Conservation (phyloP, 2,113 vertebrate species). For the Craseonycteris thonglongyai region DNA sequence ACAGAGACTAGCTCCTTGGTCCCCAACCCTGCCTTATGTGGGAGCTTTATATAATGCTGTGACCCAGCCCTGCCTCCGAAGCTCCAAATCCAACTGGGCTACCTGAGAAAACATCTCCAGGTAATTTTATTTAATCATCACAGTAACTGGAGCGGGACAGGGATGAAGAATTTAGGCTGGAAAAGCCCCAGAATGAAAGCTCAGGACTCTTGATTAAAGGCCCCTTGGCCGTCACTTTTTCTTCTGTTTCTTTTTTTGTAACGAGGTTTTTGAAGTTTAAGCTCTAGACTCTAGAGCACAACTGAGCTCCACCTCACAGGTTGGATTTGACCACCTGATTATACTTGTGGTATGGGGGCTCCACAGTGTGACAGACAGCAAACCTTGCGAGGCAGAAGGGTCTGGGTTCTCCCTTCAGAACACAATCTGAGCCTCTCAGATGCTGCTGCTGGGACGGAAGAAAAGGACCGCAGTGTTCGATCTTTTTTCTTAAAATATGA, state of each 20-base stretch:
- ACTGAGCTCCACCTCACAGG: neutral
- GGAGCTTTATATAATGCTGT: neutral
- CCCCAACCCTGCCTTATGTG: neutral
- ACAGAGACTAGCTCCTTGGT: neutral
- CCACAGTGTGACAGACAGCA: neutral
- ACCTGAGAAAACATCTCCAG: neutral
- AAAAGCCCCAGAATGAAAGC: neutral
- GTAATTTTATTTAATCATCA: neutral
- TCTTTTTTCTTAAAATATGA: conserved; percentile 52
- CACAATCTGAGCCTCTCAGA: neutral
- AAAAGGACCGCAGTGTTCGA: neutral
- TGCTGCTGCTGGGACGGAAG: neutral
- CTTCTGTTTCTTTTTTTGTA: neutral
- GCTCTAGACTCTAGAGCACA: neutral
- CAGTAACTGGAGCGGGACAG: neutral
- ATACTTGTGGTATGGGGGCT: neutral
- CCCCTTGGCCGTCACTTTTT: too few relatives aligned
- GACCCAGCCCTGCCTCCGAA: neutral
- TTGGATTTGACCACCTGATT: neutral
- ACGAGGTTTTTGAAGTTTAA: neutral
- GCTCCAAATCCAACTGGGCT: neutral
- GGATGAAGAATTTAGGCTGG: neutral
- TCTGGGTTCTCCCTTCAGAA: conserved; percentile 40
- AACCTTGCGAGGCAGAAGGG: neutral
- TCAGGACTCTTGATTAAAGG: neutral